These are phyloP conservation scores for Drosophila anomalata DNA, from an alignment of 2,888 invertebrate species.

Conservation along the genomic window DNA sequence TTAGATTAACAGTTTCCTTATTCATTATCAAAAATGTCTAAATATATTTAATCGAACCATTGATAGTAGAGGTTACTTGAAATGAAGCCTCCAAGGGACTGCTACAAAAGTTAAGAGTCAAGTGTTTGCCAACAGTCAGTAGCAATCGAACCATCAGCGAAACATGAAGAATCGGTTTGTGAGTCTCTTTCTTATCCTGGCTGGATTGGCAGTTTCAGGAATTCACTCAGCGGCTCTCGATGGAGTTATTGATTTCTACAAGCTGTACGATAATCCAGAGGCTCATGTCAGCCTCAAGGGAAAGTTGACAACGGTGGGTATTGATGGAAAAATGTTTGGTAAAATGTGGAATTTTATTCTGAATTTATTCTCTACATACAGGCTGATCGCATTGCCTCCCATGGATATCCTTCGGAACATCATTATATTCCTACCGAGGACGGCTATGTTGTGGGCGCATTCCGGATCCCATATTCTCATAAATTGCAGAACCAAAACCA, in stretches of 20 bases:
- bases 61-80: conserved; percentile 24
- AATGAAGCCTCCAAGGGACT: conserved; percentile 8
- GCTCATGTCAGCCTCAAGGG: conserved; percentile 47
- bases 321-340: background rate
- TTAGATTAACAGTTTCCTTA: background rate
- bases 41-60: conserved; percentile 18
- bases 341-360: background rate
- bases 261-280: conserved; percentile 60
- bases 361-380: background rate
- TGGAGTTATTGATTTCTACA: conserved; percentile 55
- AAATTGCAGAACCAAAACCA: conserved; percentile 62
- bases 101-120: conserved; percentile 22
- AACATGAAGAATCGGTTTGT: conserved; percentile 7
- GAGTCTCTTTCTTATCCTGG: conserved; percentile 12
- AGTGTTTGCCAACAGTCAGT: conserved; percentile 21
- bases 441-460: conserved; percentile 74
- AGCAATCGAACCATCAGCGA: conserved; percentile 2
- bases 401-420: conserved; percentile 87
- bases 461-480: conserved; percentile 76
- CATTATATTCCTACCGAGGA: conserved; percentile 84
- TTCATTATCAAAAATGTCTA: conserved; percentile 19
- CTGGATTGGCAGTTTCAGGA: background rate
- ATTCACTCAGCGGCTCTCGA: conserved; percentile 30
- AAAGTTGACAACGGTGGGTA: conserved; percentile 56
- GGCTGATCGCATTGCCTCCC: conserved; percentile 80